These are phyloP conservation scores for Panorpa germanica DNA, from an alignment of 2,888 invertebrate species.

Conservation along the genomic window DNA sequence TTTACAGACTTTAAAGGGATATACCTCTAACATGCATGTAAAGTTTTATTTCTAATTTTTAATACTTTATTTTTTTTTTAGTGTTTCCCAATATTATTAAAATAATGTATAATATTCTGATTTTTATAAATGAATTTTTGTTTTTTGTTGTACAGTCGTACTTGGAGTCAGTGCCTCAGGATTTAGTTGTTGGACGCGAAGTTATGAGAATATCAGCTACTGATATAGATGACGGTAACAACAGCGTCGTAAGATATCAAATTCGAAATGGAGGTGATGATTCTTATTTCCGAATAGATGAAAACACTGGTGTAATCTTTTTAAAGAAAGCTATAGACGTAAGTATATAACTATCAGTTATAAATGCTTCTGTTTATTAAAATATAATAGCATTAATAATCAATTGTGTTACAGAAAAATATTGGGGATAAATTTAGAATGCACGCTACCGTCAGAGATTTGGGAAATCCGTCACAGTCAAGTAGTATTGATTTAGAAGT, in stretches of 20 bases:
- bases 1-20: constrained; percentile 12
- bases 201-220: constrained; percentile 85
- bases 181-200: constrained; percentile 46
- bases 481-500: constrained; percentile 70
- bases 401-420: constrained; percentile 28
- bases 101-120: constrained; percentile 6
- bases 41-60: constrained; percentile 6
- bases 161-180: constrained; percentile 65
- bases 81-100: constrained; percentile 1
- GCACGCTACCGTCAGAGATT: constrained; percentile 60
- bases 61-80: constrained; percentile 10
- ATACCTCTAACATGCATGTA: constrained; percentile 5
- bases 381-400: too few species aligned
- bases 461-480: constrained; percentile 41
- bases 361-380: too few species aligned
- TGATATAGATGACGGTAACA: constrained; percentile 81
- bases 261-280: constrained; percentile 26
- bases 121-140: too few species aligned
- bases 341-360: constrained; percentile 21
- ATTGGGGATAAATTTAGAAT: constrained; percentile 47
- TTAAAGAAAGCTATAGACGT: constrained; percentile 45
- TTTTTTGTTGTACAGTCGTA: too few species aligned
- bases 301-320: constrained; percentile 66
- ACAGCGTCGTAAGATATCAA: constrained; percentile 63
- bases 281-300: constrained; percentile 64